Evolutionary conservation across 2,888 invertebrate species (phyloP).

Genomic region (Folsomia manolachei): DNA sequence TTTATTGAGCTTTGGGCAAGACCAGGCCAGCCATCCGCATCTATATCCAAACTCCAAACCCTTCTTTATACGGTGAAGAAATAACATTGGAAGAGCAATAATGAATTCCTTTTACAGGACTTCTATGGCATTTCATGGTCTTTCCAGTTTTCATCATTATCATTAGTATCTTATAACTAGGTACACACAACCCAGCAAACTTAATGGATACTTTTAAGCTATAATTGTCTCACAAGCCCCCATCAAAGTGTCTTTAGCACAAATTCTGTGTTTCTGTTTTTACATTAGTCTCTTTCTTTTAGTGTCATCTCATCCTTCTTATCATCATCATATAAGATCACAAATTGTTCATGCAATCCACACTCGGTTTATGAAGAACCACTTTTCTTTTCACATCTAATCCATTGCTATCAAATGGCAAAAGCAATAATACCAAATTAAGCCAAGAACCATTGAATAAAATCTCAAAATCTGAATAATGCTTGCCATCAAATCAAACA

Average conservation of each 20-base stretch:
- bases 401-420: not conserved
- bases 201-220: slow-evolving; percentile 44
- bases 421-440: not conserved
- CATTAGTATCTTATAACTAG: slow-evolving; percentile 41
- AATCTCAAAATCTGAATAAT: not conserved
- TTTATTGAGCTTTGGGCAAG: slow-evolving; percentile 39
- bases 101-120: slow-evolving; percentile 23
- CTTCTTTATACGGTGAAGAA: too few species aligned
- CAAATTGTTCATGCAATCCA: too few species aligned
- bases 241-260: slow-evolving; percentile 24
- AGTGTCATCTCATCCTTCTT: slow-evolving; percentile 11
- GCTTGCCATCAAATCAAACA: not conserved
- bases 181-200: slow-evolving; percentile 39
- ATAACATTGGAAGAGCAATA: too few species aligned
- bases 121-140: slow-evolving; percentile 25
- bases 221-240: slow-evolving; percentile 42
- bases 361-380: too few species aligned
- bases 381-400: not conserved
- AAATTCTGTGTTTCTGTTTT: slow-evolving; percentile 8
- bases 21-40: slow-evolving; percentile 27
- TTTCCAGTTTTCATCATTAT: slow-evolving; percentile 39
- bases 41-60: too few species aligned
- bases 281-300: not conserved
- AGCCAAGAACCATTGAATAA: not conserved
- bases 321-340: slow-evolving; percentile 2